Evolutionary conservation across 2,113 vertebrate species (phyloP), one percentile per base, ranked within the genome.

Genomic region (Ascaphus truei): DNA sequence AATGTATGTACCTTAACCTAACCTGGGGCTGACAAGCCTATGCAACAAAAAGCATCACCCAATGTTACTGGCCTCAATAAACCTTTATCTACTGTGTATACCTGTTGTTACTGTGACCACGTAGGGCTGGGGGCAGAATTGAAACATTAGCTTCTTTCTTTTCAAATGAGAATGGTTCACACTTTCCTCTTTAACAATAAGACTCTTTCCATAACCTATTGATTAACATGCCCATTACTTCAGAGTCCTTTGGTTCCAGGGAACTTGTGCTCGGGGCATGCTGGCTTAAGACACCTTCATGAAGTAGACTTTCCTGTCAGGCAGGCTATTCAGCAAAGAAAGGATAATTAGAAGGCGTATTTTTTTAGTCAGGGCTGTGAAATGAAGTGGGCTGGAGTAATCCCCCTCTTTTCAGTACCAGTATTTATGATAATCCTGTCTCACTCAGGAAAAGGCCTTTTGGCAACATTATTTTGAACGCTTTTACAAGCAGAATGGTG

Each of bases 391-490:
- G 60, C 41, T 56, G 23, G 61, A 57, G n/a, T 18, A 52, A 59
- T 36, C 0, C 1, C 53, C 34, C 50, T 33, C 12, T 72, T 62
- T 69, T 20, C 48, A 0, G 0, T 7, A 60, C 57, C 45, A 1
- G 20, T 52, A 47, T 45, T 76, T 62, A 67, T 59, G 33, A 33
- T 67, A 73, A 71, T 12, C 29, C 50, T 26, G 10, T 41, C 20
- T 36, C 43, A 62, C 11, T 48, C 10, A 47, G 20, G 27, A 67
- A 23, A 26, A 27, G n/a, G n/a, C 41, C 41, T 16, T 1, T 1
- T 61, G 56, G 67, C 67, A 71, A 71, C 67, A 61, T 60, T 61
- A 71, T 71, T 52, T 71, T 23, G 30, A 62, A 76, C 64, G 62
- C 11, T 9, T 37, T 62, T 37, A 18, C 20, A 72, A 29, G 10